These are phyloP conservation scores for Theocolax elegans DNA, from an alignment of 1,140 invertebrate species.

Conservation along the genomic window DNA sequence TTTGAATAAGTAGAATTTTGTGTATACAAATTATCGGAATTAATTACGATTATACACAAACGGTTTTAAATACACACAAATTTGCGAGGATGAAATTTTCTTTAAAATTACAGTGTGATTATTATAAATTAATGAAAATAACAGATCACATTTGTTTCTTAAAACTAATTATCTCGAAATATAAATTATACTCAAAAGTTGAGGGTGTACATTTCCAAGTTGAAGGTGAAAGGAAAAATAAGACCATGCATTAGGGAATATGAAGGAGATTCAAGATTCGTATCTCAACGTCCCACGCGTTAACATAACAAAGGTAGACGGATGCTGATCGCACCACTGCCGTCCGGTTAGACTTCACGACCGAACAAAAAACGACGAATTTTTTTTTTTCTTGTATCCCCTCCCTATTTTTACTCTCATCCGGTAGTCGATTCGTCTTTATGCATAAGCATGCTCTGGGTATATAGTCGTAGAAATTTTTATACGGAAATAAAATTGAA, in stretches of 20 bases:
- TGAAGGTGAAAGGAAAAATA: neutral
- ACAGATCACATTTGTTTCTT: too few relatives aligned
- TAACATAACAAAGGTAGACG: conserved; percentile 25
- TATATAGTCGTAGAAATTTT: neutral
- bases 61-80: too few relatives aligned
- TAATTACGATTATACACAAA: too few relatives aligned
- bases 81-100: too few relatives aligned
- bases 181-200: too few relatives aligned
- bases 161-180: too few relatives aligned
- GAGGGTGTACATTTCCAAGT: too few relatives aligned
- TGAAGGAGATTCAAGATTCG: conserved; percentile 5
- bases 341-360: neutral
- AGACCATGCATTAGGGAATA: neutral
- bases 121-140: too few relatives aligned
- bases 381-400: neutral
- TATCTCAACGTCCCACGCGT: conserved; percentile 1
- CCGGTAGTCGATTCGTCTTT: neutral
- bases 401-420: neutral
- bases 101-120: too few relatives aligned
- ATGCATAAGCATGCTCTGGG: neutral
- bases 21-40: too few relatives aligned
- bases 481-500: conserved; percentile 25
- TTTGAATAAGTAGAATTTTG: too few relatives aligned
- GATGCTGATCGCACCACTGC: neutral
- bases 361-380: conserved; percentile 6